Conservation (phyloP, 2,113 vertebrate genomes). For the Dascyllus trimaculatus region DNA sequence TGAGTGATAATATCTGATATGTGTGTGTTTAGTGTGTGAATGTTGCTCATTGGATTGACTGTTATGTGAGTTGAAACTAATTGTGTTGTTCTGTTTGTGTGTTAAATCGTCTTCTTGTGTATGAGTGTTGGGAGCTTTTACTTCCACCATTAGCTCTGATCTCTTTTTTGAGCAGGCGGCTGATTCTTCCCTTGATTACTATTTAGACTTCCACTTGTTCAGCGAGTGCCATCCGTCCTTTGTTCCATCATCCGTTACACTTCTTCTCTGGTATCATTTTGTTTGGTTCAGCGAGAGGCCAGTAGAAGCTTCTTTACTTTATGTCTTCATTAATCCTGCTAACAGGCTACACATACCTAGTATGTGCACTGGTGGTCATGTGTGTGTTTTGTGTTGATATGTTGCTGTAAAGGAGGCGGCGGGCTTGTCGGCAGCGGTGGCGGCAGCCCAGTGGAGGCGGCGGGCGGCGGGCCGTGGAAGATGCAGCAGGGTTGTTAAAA, state of each 20-base stretch:
- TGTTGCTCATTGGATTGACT: constrained; percentile 43
- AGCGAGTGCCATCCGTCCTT: constrained; percentile 78
- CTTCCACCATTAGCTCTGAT: constrained; percentile 93
- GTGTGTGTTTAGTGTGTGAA: no score
- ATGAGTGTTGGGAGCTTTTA: constrained; percentile 88
- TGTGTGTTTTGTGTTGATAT: constrained; percentile 40
- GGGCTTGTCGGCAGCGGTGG: constrained; percentile 50
- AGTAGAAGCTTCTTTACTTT: constrained; percentile 24
- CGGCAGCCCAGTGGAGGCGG: constrained; percentile 50
- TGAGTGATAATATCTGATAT: constrained; percentile 47
- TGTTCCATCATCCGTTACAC: constrained; percentile 71
- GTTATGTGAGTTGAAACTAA: constrained; percentile 59
- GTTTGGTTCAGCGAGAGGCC: constrained; percentile 74
- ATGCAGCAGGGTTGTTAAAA: constrained; percentile 98
- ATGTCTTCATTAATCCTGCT: neutral
- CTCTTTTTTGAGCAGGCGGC: constrained; percentile 91
- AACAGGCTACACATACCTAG: neutral
- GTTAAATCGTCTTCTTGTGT: constrained; percentile 49
- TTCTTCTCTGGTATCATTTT: constrained; percentile 56
- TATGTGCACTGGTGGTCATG: neutral
- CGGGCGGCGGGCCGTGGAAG: constrained; percentile 81
- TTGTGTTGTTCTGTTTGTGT: constrained; percentile 59
- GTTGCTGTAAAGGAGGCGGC: constrained; percentile 23
- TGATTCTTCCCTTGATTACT: constrained; percentile 98
- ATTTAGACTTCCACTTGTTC: constrained; percentile 89